phyloP scores from a whole-genome alignment of 2,113 vertebrate genomes.

The Excalfactoria chinensis region DNA sequence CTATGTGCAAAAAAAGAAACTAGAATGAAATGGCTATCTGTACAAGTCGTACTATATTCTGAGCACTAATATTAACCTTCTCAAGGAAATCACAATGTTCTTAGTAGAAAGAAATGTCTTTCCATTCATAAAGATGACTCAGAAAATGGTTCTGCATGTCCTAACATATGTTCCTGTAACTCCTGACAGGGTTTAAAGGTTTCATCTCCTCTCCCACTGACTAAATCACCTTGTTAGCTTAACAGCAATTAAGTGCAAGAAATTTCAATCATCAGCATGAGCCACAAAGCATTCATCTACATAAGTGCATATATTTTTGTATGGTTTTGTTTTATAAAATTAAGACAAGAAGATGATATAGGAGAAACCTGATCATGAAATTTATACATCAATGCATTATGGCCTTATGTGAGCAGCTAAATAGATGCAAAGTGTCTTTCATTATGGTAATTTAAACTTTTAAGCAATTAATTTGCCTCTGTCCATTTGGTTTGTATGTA shows the following conservation, averaged over 20 bases:
- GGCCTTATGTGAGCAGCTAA: rapidly evolving
- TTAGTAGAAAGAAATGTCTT: not conserved
- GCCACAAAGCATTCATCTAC: not conserved
- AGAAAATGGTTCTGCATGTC: not conserved
- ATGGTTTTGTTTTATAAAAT: not conserved
- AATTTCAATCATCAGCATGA: not conserved
- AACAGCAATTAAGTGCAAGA: not conserved
- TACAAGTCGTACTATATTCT: not conserved
- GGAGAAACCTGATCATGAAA: not conserved
- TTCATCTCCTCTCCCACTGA: not conserved
- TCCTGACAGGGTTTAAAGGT: not conserved
- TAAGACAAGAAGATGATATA: not conserved
- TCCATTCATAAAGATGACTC: not conserved
- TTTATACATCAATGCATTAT: not conserved
- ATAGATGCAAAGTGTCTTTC: rapidly evolving
- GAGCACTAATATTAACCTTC: not conserved
- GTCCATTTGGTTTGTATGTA: not conserved
- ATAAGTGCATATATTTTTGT: not conserved
- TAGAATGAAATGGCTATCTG: not conserved
- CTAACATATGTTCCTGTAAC: not conserved
- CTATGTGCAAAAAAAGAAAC: not conserved
- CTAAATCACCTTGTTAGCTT: not conserved
- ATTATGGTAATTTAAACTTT: not conserved
- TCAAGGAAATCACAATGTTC: constrained; percentile 2
- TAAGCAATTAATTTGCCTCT: not conserved